These are phyloP conservation scores for Leptinotarsa undecemlineata DNA, from an alignment of 1,140 invertebrate species.

Conservation along the genomic window DNA sequence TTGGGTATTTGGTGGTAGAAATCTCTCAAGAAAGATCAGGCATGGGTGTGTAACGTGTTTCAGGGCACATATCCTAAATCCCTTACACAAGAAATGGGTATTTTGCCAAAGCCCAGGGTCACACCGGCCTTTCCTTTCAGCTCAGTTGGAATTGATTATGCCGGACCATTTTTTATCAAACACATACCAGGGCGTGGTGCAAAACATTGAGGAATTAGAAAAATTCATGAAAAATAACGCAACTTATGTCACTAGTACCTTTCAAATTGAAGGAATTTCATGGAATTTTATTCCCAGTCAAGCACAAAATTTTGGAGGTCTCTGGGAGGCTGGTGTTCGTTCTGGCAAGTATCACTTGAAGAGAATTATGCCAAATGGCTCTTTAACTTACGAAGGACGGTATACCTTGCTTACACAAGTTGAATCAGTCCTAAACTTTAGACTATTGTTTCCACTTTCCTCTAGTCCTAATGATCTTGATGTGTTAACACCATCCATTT, in stretches of 20 bases:
- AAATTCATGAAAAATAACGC: background rate
- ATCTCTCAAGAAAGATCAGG: slow-evolving; percentile 23
- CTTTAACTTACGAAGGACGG: slow-evolving; percentile 35
- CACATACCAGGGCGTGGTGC: slow-evolving; percentile 11
- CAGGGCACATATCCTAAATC: slow-evolving; percentile 4
- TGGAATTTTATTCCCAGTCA: slow-evolving; percentile 37
- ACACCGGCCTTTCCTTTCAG: slow-evolving; percentile 12
- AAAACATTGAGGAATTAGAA: slow-evolving; percentile 43
- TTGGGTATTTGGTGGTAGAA: slow-evolving; percentile 28
- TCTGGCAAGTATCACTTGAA: slow-evolving; percentile 45
- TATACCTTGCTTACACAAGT: slow-evolving; percentile 41
- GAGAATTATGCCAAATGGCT: slow-evolving; percentile 39
- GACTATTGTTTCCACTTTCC: slow-evolving; percentile 45
- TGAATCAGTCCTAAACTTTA: slow-evolving; percentile 47
- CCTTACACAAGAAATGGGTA: slow-evolving; percentile 21
- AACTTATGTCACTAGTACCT: background rate
- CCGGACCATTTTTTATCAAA: slow-evolving; percentile 32
- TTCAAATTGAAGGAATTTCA: slow-evolving; percentile 49
- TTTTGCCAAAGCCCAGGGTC: slow-evolving; percentile 23
- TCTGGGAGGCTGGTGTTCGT: slow-evolving; percentile 39
- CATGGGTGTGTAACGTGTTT: slow-evolving; percentile 31
- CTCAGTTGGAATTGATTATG: slow-evolving; percentile 32
- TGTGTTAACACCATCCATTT: no score
- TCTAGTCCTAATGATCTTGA: background rate
- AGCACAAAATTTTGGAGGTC: slow-evolving; percentile 36